Evolutionary conservation across 2,113 vertebrate species (phyloP).

Genomic region (Empidonax alnorum): DNA sequence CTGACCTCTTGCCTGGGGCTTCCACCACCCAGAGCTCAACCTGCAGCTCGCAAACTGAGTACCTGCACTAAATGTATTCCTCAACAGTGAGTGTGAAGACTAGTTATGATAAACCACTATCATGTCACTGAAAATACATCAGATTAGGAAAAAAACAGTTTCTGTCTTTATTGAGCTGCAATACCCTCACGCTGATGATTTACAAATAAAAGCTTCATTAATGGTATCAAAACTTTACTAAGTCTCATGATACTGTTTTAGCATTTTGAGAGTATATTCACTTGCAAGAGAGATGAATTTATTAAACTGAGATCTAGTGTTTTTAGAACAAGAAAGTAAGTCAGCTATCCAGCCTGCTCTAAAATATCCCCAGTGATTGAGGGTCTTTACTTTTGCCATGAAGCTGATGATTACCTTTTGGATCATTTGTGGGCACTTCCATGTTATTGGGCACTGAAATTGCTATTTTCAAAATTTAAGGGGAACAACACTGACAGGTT

Average conservation of each 20-base stretch:
- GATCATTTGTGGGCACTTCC: background rate
- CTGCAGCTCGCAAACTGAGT: fast-evolving
- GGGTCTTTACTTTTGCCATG: background rate
- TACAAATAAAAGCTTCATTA: background rate
- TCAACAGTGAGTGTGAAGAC: background rate
- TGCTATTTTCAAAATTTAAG: background rate
- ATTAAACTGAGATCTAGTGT: background rate
- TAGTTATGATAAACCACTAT: background rate
- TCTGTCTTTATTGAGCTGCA: background rate
- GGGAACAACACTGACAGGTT: background rate
- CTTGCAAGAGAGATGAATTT: background rate
- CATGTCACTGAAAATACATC: background rate
- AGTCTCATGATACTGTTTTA: background rate
- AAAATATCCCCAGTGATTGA: background rate
- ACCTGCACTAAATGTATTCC: background rate
- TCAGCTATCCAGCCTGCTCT: background rate
- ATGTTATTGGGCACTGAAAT: background rate
- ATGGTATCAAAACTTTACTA: background rate
- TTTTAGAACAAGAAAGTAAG: background rate
- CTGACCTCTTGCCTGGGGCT: fast-evolving
- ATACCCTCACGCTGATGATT: background rate
- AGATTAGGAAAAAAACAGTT: background rate
- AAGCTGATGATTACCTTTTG: background rate
- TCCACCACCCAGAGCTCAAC: background rate
- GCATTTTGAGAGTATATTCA: background rate